A percentile compares a stretch with the other conserved stretches of the same genome.
phyloP scores from a whole-genome alignment of 2,797 vertebrate genomes.

The Manis pentadactyla region DNA sequence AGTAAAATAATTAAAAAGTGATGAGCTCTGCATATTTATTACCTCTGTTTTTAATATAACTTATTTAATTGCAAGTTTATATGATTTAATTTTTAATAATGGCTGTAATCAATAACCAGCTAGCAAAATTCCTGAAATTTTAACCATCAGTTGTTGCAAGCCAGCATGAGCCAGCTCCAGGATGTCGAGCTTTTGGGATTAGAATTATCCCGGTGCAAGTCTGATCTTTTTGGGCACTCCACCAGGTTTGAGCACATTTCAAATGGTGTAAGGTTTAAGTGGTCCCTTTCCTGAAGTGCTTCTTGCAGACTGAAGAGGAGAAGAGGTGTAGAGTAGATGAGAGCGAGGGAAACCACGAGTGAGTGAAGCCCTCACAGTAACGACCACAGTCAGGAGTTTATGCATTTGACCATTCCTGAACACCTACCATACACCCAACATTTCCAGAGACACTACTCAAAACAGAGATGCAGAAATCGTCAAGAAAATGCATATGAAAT shows the following conservation, averaged over 20 bases:
- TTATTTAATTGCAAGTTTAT: background rate
- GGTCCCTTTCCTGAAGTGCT: background rate
- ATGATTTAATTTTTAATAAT: conserved; percentile 15
- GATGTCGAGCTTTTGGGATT: accelerated
- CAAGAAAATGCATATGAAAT: background rate
- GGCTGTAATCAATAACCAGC: background rate
- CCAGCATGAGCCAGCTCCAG: background rate
- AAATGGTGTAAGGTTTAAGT: background rate
- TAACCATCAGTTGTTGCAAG: background rate
- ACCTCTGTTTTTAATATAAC: background rate
- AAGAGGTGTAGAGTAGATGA: background rate
- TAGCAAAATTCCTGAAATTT: background rate
- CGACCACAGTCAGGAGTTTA: background rate
- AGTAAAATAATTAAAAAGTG: background rate
- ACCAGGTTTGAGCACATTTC: background rate
- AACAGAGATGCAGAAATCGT: background rate
- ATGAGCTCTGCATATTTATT: background rate
- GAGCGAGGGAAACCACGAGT: background rate
- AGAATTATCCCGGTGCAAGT: too few relatives aligned
- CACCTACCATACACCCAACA: background rate
- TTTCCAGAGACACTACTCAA: background rate
- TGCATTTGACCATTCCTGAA: background rate
- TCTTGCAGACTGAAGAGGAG: background rate
- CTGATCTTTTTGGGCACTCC: background rate
- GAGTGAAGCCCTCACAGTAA: background rate